These are phyloP conservation scores for Formica selysi DNA, from an alignment of 1,140 invertebrate species.

Conservation along the genomic window DNA sequence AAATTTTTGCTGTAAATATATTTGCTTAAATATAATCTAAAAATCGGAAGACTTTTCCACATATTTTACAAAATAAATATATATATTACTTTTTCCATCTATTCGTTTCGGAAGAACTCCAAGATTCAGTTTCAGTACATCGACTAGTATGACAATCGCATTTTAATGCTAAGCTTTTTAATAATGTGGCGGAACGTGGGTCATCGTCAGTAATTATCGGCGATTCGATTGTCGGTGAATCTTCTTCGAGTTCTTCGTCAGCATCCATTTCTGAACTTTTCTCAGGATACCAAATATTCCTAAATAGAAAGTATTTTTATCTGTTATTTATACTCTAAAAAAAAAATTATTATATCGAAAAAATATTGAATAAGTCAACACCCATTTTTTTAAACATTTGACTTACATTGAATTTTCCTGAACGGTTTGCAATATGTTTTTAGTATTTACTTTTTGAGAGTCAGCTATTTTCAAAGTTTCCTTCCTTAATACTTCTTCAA, in stretches of 20 bases:
- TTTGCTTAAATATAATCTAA: neutral
- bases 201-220: conserved; percentile 34
- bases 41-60: neutral
- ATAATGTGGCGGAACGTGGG: conserved; percentile 33
- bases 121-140: conserved; percentile 55
- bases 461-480: neutral
- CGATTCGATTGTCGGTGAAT: conserved; percentile 40
- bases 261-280: conserved; percentile 57
- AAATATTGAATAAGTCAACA: neutral
- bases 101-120: conserved; percentile 39
- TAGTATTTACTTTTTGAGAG: neutral
- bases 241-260: conserved; percentile 46
- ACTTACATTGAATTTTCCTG: conserved; percentile 25
- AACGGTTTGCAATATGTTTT: neutral
- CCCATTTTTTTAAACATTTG: neutral
- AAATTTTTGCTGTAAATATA: neutral
- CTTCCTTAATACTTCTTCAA: neutral
- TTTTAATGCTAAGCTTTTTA: conserved; percentile 57
- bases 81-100: conserved; percentile 31
- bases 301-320: conserved; percentile 14
- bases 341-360: neutral
- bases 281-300: neutral
- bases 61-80: neutral
- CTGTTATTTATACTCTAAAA: neutral
- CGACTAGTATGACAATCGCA: conserved; percentile 41